Evolutionary conservation across 2,797 vertebrate genomes (phyloP), one percentile per base, ranked within the genome.

Genomic region (Parauchenoglanis ngamensis): DNA sequence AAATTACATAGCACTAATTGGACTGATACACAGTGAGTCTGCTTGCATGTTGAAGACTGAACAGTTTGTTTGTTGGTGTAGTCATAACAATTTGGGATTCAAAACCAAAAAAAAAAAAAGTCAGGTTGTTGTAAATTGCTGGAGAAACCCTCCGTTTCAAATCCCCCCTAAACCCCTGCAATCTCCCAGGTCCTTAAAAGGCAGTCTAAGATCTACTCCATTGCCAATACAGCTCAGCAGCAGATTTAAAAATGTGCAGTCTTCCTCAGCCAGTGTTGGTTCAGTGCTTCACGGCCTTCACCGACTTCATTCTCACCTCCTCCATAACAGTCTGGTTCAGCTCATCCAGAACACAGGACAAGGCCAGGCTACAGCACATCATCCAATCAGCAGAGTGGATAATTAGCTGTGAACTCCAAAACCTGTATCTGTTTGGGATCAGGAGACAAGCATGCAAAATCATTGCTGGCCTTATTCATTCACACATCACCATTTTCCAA

Each of bases 241-340:
- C 44, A 54, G 44, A 67, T 70, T 31, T 70, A 31, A 72, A 80
- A 70, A 56, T 56, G 28, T 70, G 82, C 81, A 82, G 31, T 67
- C 23, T 63, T 35, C 57, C 28, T 78, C 28, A 78, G 31, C 56
- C 77, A 65, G 13, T 65, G 59, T 82, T 67, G 44, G 40, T 65
- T 63, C 59, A 49, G 80, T 63, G 61, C 44, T 46, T 84, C 49
- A 56, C 6, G 7, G 49, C 82, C 65, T 84, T 57, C 65, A 83
- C 28, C 49, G 13, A 84, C 28, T 70, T 70, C 65, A 72, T 84
- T 70, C 46, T 70, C 82, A 83, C 63, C 82, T 83, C 63, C 82
- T 82, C 65, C 82, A 56, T 68, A 83, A 70, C 63, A 68, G 49
- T 31, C 82, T 70, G 63, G 65, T 70, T 70, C 82, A 56, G 81